A percentile compares a stretch with the other conserved stretches of the same genome.
phyloP scores from a whole-genome alignment of 1,140 invertebrate species.

The Cyrtorhinus lividipennis region DNA sequence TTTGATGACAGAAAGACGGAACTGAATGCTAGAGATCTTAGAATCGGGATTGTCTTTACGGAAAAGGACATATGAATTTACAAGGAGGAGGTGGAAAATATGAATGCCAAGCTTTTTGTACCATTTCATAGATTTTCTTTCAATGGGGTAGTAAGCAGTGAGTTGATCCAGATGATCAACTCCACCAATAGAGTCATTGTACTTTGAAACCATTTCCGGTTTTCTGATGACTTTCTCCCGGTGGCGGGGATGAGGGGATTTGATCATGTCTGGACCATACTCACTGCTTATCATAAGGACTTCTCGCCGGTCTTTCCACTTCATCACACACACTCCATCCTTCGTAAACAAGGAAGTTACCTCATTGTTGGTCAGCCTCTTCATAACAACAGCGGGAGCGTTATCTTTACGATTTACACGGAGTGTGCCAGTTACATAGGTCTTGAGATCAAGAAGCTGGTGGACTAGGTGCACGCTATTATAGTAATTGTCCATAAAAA shows the following conservation, averaged over 20 bases:
- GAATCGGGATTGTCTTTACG: not conserved
- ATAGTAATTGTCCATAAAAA: constrained; percentile 28
- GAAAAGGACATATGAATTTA: constrained; percentile 5
- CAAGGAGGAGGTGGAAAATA: constrained; percentile 2
- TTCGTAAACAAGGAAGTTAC: constrained; percentile 26
- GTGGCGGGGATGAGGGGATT: not conserved
- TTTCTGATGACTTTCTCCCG: not conserved
- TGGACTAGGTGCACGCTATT: constrained; percentile 31
- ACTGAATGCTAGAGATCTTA: not conserved
- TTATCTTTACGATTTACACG: constrained; percentile 29
- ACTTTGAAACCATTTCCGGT: constrained; percentile 6
- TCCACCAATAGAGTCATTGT: constrained; percentile 13
- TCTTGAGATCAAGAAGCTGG: constrained; percentile 31
- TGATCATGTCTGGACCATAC: constrained; percentile 13
- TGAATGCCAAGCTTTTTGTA: not conserved
- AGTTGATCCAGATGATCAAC: constrained; percentile 9
- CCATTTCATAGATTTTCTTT: constrained; percentile 6
- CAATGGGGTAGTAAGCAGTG: constrained; percentile 5
- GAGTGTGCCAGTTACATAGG: constrained; percentile 34
- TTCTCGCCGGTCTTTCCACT: constrained; percentile 32
- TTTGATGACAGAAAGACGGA: constrained; percentile 5
- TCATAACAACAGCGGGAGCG: constrained; percentile 28
- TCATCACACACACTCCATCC: constrained; percentile 29
- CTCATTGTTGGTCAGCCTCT: constrained; percentile 30
- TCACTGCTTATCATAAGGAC: constrained; percentile 15